Conservation (phyloP, 2,797 vertebrate genomes). For the Rousettus madagascariensis region DNA sequence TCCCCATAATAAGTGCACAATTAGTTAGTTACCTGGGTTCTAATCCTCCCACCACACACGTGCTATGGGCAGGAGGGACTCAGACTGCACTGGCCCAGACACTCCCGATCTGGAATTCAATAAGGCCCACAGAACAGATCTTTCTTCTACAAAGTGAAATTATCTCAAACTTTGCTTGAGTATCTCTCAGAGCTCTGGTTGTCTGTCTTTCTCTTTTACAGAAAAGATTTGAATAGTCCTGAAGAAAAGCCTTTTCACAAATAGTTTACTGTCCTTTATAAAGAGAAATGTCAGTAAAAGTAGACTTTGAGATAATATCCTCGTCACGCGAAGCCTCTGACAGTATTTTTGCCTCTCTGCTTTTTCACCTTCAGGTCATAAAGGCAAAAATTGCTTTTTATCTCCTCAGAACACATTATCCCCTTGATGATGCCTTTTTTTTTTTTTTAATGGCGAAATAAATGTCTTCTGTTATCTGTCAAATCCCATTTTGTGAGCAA, state of each 20-base stretch:
- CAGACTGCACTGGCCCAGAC: not conserved
- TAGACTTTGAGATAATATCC: not conserved
- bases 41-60: not conserved
- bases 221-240: not conserved
- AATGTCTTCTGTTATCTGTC: not conserved
- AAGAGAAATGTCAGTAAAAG: not conserved
- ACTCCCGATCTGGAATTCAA: not conserved
- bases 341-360: not conserved
- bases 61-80: not conserved
- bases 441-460: not conserved
- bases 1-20: not conserved
- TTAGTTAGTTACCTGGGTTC: not conserved
- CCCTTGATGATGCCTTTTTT: not conserved
- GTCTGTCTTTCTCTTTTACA: not conserved
- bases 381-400: not conserved
- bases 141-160: not conserved
- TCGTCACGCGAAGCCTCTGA: not conserved
- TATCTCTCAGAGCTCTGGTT: not conserved
- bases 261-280: not conserved
- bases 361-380: not conserved
- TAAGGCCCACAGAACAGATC: not conserved
- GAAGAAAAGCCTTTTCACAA: conserved; percentile 4
- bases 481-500: not conserved
- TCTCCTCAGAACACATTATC: not conserved
- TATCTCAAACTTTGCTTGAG: not conserved